Evolutionary conservation across 2,888 invertebrate species (phyloP), one percentile per base, ranked within the genome.

Genomic region (Onchidella celtica): DNA sequence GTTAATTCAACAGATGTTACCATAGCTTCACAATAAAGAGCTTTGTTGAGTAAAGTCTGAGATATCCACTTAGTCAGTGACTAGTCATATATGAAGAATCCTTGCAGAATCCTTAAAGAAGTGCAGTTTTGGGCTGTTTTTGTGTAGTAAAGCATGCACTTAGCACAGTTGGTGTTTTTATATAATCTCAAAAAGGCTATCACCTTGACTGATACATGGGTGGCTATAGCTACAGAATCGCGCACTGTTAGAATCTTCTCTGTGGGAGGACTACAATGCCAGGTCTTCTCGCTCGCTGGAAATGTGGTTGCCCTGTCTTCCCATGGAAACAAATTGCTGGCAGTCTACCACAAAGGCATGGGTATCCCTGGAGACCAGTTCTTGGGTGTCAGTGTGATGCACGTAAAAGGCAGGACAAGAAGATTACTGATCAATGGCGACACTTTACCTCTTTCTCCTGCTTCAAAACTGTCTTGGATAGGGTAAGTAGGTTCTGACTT

Each of bases 231-330:
- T 1, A 97, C 97, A 0, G 95, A 95, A 87, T 95, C 95, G 78
- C 94, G 97, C 32, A 95, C 96, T 86, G 93, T 99, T 72, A 94
- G 98, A n/a, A 93, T 99, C 3, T 98, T 96, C 93, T 96, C 97
- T 4, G 94, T 96, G 17, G 95, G 96, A 93, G 99, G 99, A 68
- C 96, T 97, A 0, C 99, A 99, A 94, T 95, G 96, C 89, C 96
- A 97, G 88, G 93, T 96, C 11, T 93, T 97, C 75, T 95, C 95
- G 0, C 92, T 97, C 72, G 96, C 96, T 0, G 97, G 97, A 0
- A 95, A 96, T 4, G 94, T 96, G 24, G 95, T 97, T 3, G 94
- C 95, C 38, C 94, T 97, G 92, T 93, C 95, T 66, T 96, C 95
- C 0, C 94, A 94, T 85, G 94, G 94, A 59, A 94, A 95, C 90